Base-by-base conservation (phyloP, 2,113 vertebrate genomes). In the Sinocyclocheilus anshuiensis region DNA sequence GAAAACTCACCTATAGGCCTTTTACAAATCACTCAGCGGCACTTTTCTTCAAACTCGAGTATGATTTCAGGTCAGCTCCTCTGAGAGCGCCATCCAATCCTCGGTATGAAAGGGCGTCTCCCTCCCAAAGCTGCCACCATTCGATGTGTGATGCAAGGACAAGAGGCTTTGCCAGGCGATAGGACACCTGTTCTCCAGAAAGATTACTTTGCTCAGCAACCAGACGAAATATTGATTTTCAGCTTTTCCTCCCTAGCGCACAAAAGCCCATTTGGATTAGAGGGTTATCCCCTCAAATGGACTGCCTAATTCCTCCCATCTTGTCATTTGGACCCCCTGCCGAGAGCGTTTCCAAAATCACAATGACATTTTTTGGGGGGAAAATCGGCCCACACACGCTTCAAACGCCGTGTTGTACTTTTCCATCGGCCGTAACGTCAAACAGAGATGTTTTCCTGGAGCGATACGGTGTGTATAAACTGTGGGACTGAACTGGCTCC, bases 201-300 rank as follows among this genome's bases (percentile, higher is more conserved):
- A 53, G 22, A 89, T 93, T 92, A 90, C 86, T 5, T 10, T 53
- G 1, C 79, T 82, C 59, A 85, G 85, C 87, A 89, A 89, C 29
- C 86, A 90, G 89, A 87, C 84, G 12, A 86, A 87, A 91, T 90
- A 90, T 92, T 87, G 86, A 90, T 93, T 92, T 92, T 89, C 72
- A 86, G 82, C 89, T 90, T 90, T 91, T 89, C 77, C 57, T 84
- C 87, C 69, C 33, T 65, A 45, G 83, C 8, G 29, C 89, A 89
- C 67, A 89, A 85, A 57, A 92, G 59, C 89, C 85, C 87, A 87
- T 79, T 79, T 69, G 83, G 84, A 92, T 93, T 89, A 88, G 86
- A 87, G 78, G 87, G 89, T 91, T 90, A 90, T 89, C 84, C 77
- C 84, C 67, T 86, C 55, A 87, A 90, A 90, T 39, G 87, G 79